Percentiles rank a stretch among this genome's conserved stretches.
Conservation (phyloP, 2,113 vertebrate genomes). For the Centropristis striata region DNA sequence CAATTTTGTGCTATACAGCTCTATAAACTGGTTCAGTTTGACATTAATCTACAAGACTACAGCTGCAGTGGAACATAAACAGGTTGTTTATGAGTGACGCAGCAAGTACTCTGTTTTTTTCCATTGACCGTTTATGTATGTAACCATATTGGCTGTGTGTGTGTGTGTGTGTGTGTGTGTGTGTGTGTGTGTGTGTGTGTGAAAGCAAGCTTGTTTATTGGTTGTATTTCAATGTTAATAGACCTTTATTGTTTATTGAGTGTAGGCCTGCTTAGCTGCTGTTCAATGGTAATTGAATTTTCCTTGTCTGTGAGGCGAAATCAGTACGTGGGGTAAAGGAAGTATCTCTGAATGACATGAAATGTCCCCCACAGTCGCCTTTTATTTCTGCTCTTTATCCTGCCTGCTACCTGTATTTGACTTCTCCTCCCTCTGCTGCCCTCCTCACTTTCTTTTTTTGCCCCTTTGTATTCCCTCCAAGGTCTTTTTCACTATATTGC, state of each 20-base stretch:
- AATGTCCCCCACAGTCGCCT: slow-evolving; percentile 39
- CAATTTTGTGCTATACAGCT: slow-evolving; percentile 54
- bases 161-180: too few species aligned
- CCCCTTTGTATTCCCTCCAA: slow-evolving; percentile 23
- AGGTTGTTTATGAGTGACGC: slow-evolving; percentile 62
- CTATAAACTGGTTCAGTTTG: slow-evolving; percentile 45
- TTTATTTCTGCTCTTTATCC: slow-evolving; percentile 49
- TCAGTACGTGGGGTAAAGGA: slow-evolving; percentile 59
- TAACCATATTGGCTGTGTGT: slow-evolving; percentile 55
- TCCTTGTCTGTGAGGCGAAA: slow-evolving; percentile 55
- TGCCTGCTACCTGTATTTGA: slow-evolving; percentile 36
- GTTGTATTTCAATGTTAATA: slow-evolving; percentile 77
- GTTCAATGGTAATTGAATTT: slow-evolving; percentile 75
- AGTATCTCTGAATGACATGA: slow-evolving; percentile 67
- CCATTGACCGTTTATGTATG: slow-evolving; percentile 50
- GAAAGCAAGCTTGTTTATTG: slow-evolving; percentile 68
- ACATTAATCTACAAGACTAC: slow-evolving; percentile 35
- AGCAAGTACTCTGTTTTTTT: slow-evolving; percentile 22
- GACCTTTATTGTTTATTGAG: slow-evolving; percentile 80
- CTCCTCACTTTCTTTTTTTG: slow-evolving; percentile 11
- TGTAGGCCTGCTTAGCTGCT: slow-evolving; percentile 67
- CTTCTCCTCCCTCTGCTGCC: slow-evolving; percentile 26
- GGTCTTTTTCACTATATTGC: slow-evolving; percentile 14
- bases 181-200: slow-evolving; percentile 12
- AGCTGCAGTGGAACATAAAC: slow-evolving; percentile 41